These are phyloP conservation scores for Poecilia wingei DNA, from an alignment of 2,797 vertebrate genomes.

Conservation along the genomic window DNA sequence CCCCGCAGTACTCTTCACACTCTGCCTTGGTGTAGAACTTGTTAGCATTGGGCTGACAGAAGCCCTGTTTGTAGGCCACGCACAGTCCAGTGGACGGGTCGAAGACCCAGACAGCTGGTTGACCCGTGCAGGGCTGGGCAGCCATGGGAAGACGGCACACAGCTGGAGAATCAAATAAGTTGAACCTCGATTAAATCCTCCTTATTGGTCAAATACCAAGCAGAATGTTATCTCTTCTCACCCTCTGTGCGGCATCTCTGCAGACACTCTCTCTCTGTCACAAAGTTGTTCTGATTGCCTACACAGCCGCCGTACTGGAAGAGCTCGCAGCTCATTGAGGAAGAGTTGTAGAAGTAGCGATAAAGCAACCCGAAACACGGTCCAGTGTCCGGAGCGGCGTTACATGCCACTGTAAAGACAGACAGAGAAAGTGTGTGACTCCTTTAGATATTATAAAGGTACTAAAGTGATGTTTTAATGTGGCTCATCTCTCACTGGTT, in stretches of 20 bases:
- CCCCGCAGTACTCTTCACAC: constrained; percentile 93
- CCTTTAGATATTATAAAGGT: not conserved
- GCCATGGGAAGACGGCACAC: constrained; percentile 88
- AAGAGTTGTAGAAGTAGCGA: constrained; percentile 88
- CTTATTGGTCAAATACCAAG: not conserved
- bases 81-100: constrained; percentile 83
- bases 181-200: not conserved
- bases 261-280: constrained; percentile 86
- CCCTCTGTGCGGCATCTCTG: constrained; percentile 93
- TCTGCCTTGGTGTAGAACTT: constrained; percentile 94
- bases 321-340: constrained; percentile 86
- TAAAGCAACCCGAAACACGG: constrained; percentile 84
- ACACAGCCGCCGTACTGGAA: constrained; percentile 90
- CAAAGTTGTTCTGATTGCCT: constrained; percentile 92
- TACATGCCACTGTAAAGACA: constrained; percentile 80
- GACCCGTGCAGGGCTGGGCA: constrained; percentile 73
- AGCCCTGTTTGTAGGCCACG: constrained; percentile 77
- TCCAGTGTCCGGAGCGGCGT: constrained; percentile 71
- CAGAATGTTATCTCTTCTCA: constrained; percentile 59
- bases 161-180: constrained; percentile 63
- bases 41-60: constrained; percentile 91
- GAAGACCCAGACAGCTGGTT: constrained; percentile 83
- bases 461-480: not conserved
- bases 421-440: fast-evolving
- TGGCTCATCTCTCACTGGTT: constrained; percentile 36